These are phyloP conservation scores for Drosophila paulistorum DNA, from an alignment of 1,140 invertebrate genomes.

Conservation along the genomic window DNA sequence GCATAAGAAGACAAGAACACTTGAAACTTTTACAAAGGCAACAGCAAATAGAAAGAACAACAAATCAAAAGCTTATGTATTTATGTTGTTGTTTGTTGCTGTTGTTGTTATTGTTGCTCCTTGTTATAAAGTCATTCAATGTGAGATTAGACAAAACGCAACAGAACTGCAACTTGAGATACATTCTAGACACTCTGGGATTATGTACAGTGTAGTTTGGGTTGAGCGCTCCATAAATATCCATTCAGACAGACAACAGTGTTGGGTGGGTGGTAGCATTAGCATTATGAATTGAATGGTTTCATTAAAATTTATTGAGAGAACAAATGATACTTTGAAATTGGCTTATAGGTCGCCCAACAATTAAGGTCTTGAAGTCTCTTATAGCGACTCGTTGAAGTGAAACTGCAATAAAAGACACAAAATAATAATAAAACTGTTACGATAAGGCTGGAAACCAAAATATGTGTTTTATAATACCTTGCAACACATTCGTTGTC, in stretches of 20 bases:
- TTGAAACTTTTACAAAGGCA: slow-evolving; percentile 42
- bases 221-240: slow-evolving; percentile 20
- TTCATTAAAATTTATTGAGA: neutral
- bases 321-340: slow-evolving; percentile 9
- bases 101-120: neutral
- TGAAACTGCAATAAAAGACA: neutral
- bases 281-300: slow-evolving; percentile 5
- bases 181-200: neutral
- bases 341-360: slow-evolving; percentile 11
- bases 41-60: slow-evolving; percentile 17
- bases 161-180: slow-evolving; percentile 1
- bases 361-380: neutral
- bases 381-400: too few relatives aligned
- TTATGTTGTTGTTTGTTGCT: slow-evolving; percentile 7
- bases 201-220: neutral
- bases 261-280: neutral
- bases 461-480: too few relatives aligned
- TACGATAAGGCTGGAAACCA: too few relatives aligned
- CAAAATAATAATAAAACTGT: too few relatives aligned
- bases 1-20: slow-evolving; percentile 20
- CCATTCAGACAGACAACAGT: neutral
- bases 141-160: slow-evolving; percentile 1
- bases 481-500: too few relatives aligned
- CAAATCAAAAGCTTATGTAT: slow-evolving; percentile 16
- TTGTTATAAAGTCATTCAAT: slow-evolving; percentile 7